These are phyloP conservation scores for Cerastis leucographa DNA, from an alignment of 2,888 invertebrate species.

Conservation along the genomic window DNA sequence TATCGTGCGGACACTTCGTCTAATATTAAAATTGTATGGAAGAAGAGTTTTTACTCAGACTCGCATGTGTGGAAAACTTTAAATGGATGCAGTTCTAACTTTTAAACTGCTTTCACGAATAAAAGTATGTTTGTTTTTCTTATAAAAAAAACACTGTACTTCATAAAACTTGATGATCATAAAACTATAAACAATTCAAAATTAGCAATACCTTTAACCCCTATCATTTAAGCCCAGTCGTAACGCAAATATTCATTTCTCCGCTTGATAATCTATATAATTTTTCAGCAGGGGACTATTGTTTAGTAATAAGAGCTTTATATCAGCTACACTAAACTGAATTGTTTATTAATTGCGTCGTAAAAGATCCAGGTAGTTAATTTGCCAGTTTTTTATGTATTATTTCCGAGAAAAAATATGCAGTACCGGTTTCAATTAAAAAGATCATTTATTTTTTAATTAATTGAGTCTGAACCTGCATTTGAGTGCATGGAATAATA, in stretches of 20 bases:
- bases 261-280: conserved; percentile 73
- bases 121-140: conserved; percentile 15
- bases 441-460: conserved; percentile 29
- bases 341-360: conserved; percentile 79
- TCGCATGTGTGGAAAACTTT: conserved; percentile 58
- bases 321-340: conserved; percentile 74
- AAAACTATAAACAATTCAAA: conserved; percentile 14
- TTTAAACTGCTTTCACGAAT: conserved; percentile 21
- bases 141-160: not conserved
- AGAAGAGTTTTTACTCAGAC: conserved; percentile 50
- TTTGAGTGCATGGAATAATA: conserved; percentile 7
- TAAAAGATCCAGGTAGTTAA: conserved; percentile 70
- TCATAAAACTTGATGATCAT: not conserved
- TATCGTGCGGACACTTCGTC: conserved; percentile 78
- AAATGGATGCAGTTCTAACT: conserved; percentile 58
- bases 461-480: conserved; percentile 32
- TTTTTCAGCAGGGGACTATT: conserved; percentile 75
- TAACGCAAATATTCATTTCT: conserved; percentile 74
- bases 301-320: conserved; percentile 78
- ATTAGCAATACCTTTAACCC: conserved; percentile 65
- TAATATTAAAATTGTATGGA: conserved; percentile 76
- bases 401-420: conserved; percentile 39
- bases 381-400: conserved; percentile 61
- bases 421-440: conserved; percentile 38
- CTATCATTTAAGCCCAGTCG: conserved; percentile 70